Evolutionary conservation across 2,888 invertebrate genomes (phyloP), one percentile per base, ranked within the genome.

Genomic region (Oasisia sp.): DNA sequence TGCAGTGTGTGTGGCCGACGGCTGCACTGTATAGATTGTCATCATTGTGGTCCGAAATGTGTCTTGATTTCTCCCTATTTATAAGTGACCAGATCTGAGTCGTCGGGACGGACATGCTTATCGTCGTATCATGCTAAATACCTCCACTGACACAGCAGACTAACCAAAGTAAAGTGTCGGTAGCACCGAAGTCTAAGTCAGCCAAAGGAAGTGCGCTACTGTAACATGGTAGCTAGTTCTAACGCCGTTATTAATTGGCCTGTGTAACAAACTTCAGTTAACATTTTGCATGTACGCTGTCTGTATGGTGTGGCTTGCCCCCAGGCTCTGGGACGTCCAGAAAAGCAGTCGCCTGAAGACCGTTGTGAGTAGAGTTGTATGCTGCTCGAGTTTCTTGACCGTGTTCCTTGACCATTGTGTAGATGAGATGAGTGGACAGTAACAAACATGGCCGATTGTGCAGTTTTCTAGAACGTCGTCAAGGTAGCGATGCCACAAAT

Each of bases 161-260:
- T 74, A 74, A 74, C 19, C 74, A 74, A 74, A 74, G 74, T 27
- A 19, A 74, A 27, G 74, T 74, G 74, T 74, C 27, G 74, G 74
- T 74, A 74, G 74, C 74, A 74, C 74, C 27, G 74, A 74, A 74
- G 74, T 74, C 74, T 74, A 74, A 74, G 74, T 74, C 74, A 74
- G n/a, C 74, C 74, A n/a, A 74, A 74, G 74, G 74, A 74, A 74
- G 27, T 74, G n/a, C n/a, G 74, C 74, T 74, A 74, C 74, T 74
- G 74, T 74, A 74, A 74, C n/a, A 74, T 74, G 74, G 74, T 74
- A 74, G 74, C 74, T 74, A 74, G 74, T 74, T 74, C n/a, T 74
- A 74, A 74, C 74, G 74, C 74, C 74, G n/a, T 74, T 74, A 74
- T 74, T 74, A 74, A 74, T 74, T 74, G 74, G 74, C 74, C n/a